Conservation (phyloP, 2,113 vertebrate genomes). For the Naja naja region DNA sequence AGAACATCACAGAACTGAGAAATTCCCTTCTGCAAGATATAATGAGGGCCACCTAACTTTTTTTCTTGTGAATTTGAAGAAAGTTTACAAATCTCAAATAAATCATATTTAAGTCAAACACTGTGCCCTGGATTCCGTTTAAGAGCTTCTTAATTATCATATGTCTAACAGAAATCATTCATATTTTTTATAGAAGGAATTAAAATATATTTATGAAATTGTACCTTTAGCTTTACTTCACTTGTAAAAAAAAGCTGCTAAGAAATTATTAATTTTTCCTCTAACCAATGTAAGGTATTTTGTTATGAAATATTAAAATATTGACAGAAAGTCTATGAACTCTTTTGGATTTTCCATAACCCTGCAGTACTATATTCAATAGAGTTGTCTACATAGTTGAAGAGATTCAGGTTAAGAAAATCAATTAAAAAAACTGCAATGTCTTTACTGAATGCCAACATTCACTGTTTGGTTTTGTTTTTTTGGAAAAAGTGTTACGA, state of each 20-base stretch:
- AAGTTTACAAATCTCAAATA: background rate
- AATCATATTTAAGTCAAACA: background rate
- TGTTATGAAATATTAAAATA: background rate
- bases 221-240: background rate
- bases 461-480: background rate
- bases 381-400: background rate
- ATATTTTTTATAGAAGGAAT: background rate
- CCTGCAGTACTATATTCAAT: background rate
- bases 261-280: background rate
- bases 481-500: background rate
- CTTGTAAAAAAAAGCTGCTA: background rate
- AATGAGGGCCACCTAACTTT: background rate
- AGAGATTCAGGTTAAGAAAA: background rate
- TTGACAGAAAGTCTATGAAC: background rate
- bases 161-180: background rate
- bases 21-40: background rate
- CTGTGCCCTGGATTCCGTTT: background rate
- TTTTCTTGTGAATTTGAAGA: background rate
- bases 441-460: background rate
- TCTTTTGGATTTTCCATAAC: background rate
- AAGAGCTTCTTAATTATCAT: background rate
- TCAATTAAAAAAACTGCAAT: background rate
- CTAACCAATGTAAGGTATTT: background rate
- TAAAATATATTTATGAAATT: background rate
- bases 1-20: background rate